A percentile compares a stretch with the other conserved stretches of the same genome.
Conservation (phyloP, 2,888 invertebrate genomes). For the Sinohyriopsis cumingii region DNA sequence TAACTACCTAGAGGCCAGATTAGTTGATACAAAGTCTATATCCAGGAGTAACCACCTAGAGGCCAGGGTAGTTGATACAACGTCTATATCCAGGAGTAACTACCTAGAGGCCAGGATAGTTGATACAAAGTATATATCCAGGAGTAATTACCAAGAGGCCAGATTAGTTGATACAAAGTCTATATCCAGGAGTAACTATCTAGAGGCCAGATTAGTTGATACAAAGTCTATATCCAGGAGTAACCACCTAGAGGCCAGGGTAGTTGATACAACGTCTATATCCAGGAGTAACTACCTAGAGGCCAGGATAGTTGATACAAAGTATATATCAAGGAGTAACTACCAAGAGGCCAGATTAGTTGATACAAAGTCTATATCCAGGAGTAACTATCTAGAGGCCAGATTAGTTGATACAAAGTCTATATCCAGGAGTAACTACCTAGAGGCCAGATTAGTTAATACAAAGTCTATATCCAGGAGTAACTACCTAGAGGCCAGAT, state of each 20-base stretch:
- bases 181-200: background rate
- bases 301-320: background rate
- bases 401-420: background rate
- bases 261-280: background rate
- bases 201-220: background rate
- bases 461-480: background rate
- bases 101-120: background rate
- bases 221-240: background rate
- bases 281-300: background rate
- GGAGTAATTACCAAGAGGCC: background rate
- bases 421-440: background rate
- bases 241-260: background rate
- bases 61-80: background rate
- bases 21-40: background rate
- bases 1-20: background rate
- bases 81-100: background rate
- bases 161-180: background rate
- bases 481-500: background rate
- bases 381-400: background rate
- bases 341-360: background rate
- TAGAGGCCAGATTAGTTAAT: background rate
- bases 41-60: background rate
- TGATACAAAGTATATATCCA: background rate
- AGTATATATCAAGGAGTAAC: background rate
- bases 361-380: background rate